Evolutionary conservation across 2,888 invertebrate species (phyloP).

Genomic region (Apamea epomidion): DNA sequence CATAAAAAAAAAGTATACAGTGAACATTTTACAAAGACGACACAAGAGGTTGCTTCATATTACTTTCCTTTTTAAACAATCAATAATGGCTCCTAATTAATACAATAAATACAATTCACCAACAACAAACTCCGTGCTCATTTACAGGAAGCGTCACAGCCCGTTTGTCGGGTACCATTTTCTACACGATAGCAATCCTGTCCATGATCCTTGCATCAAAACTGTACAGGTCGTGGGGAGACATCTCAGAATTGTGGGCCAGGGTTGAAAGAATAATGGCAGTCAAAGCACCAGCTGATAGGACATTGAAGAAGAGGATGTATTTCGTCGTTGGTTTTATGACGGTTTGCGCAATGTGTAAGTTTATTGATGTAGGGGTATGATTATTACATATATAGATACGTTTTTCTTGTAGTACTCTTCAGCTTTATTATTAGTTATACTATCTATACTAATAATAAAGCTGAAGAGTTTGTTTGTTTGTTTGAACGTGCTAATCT

Average conservation of each 20-base stretch:
- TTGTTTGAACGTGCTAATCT: no score
- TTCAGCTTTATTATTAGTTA: no score
- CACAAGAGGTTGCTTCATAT: background rate
- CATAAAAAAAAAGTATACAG: no score
- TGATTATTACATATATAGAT: background rate
- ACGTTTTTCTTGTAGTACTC: no score
- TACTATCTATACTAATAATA: no score
- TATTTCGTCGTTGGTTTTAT: conserved; percentile 66
- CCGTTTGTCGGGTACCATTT: conserved; percentile 80
- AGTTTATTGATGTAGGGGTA: conserved; percentile 46
- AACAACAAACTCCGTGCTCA: background rate
- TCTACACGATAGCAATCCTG: conserved; percentile 78
- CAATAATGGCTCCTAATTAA: background rate
- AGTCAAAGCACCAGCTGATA: conserved; percentile 72
- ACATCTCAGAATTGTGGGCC: conserved; percentile 73
- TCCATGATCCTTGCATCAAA: conserved; percentile 76
- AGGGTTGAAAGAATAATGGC: conserved; percentile 71
- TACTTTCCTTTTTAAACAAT: background rate
- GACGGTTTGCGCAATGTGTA: conserved; percentile 71
- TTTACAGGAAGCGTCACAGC: conserved; percentile 78
- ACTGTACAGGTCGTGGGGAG: conserved; percentile 72
- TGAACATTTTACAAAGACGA: no score
- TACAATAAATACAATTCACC: background rate
- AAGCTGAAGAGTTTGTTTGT: no score
- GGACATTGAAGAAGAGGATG: conserved; percentile 72